A percentile compares a stretch with the other conserved stretches of the same genome.
phyloP scores from a whole-genome alignment of 2,797 vertebrate genomes.

The Poecilia gillii region DNA sequence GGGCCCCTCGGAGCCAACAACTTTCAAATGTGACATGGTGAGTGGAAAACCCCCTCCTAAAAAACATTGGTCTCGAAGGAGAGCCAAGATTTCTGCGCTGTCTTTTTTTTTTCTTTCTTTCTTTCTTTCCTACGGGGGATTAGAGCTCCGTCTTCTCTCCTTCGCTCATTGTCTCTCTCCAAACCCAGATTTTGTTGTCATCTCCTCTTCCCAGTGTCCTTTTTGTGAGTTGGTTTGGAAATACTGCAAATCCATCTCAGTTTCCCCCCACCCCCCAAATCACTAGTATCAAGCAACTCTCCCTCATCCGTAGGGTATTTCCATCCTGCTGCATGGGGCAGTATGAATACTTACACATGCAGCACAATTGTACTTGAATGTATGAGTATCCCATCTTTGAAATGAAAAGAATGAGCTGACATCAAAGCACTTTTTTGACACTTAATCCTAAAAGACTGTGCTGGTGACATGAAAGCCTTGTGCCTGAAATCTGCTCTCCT shows the following conservation, averaged over 20 bases:
- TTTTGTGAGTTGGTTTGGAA: slow-evolving; percentile 35
- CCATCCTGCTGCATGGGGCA: slow-evolving; percentile 26
- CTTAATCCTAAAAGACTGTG: slow-evolving; percentile 38
- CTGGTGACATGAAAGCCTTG: slow-evolving; percentile 47
- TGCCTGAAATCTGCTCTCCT: slow-evolving; percentile 35
- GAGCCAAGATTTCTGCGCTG: slow-evolving; percentile 49
- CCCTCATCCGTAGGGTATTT: slow-evolving; percentile 31
- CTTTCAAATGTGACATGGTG: slow-evolving; percentile 69
- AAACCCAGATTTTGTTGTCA: slow-evolving; percentile 36
- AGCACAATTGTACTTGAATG: slow-evolving; percentile 27
- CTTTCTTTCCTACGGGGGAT: slow-evolving; percentile 44
- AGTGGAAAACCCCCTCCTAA: slow-evolving; percentile 45
- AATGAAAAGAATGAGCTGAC: slow-evolving; percentile 52
- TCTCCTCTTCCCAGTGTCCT: slow-evolving; percentile 58
- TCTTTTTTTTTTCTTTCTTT: slow-evolving; percentile 54
- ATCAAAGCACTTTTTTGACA: slow-evolving; percentile 59
- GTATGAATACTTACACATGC: slow-evolving; percentile 12
- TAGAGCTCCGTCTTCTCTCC: slow-evolving; percentile 43
- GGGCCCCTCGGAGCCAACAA: slow-evolving; percentile 59
- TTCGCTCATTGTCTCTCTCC: slow-evolving; percentile 6
- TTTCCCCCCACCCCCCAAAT: slow-evolving; percentile 2
- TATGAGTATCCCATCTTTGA: slow-evolving; percentile 28
- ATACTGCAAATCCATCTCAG: slow-evolving; percentile 27
- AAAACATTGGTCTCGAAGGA: slow-evolving; percentile 60
- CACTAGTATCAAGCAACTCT: slow-evolving; percentile 28